A percentile compares a stretch with the other conserved stretches of the same genome.
These are phyloP conservation scores for Drosophila percnosoma DNA, from an alignment of 2,888 invertebrate species.

Conservation along the genomic window DNA sequence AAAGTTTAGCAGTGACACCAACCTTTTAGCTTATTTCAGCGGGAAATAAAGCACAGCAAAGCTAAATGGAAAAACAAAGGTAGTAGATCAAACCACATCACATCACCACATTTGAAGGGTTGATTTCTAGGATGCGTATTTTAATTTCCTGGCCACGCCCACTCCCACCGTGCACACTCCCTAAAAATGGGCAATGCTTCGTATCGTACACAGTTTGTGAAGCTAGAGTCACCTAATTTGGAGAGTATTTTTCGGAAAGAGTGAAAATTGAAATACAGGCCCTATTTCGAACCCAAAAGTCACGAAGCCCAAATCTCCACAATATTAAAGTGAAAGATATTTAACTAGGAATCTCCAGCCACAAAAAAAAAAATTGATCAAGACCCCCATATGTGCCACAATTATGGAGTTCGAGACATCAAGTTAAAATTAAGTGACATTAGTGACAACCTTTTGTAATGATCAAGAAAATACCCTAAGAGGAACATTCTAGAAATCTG, in stretches of 20 bases:
- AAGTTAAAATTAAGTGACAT: not conserved
- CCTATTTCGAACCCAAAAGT: not conserved
- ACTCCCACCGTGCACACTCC: not conserved
- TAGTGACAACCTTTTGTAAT: not conserved
- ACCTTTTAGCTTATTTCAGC: not conserved
- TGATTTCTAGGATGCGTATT: not conserved
- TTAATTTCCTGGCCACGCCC: not conserved
- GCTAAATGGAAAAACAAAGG: no score
- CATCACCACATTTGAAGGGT: no score
- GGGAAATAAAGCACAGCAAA: not conserved
- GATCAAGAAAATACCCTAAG: not conserved
- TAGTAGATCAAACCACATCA: no score
- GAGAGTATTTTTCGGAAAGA: not conserved
- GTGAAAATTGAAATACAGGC: not conserved
- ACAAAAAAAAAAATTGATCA: not conserved
- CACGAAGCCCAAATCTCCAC: not conserved
- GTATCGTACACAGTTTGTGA: not conserved
- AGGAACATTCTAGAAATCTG: not conserved
- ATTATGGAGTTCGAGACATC: not conserved
- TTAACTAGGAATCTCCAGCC: no score
- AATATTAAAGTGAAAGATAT: not conserved
- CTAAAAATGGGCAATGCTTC: no score
- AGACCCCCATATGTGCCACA: not conserved
- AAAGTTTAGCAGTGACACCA: constrained; percentile 1
- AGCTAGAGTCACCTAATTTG: not conserved